A percentile compares a stretch with the other conserved stretches of the same genome.
These are phyloP conservation scores for Scyliorhinus canicula DNA, from an alignment of 2,797 vertebrate genomes.

Conservation along the genomic window DNA sequence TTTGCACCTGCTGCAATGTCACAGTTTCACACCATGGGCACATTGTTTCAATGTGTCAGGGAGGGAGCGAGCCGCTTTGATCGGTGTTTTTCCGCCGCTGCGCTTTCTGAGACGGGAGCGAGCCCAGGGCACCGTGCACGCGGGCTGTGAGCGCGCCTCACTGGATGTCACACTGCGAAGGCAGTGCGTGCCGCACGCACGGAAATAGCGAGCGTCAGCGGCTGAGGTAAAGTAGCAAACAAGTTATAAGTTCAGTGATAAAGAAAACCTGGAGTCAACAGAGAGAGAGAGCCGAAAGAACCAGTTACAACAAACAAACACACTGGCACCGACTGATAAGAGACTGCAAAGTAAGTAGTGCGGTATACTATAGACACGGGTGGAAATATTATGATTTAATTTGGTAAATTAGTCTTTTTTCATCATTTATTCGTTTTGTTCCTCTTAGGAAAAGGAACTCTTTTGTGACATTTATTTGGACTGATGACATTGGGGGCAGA, in stretches of 20 bases:
- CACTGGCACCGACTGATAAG: neutral
- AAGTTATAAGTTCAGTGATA: neutral
- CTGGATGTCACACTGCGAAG: neutral
- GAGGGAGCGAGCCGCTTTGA: neutral
- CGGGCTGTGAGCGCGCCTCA: neutral
- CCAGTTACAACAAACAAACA: too few relatives aligned
- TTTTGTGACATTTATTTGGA: neutral
- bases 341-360: conserved; percentile 1
- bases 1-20: neutral
- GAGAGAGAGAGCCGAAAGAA: neutral
- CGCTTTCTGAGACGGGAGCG: neutral
- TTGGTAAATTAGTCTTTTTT: neutral
- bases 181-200: neutral
- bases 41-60: neutral
- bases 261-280: neutral
- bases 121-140: neutral
- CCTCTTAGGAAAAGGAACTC: neutral
- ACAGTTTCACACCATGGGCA: too few relatives aligned
- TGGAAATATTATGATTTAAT: neutral
- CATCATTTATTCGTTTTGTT: neutral
- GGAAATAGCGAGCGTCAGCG: neutral
- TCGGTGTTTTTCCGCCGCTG: neutral
- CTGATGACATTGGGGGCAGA: neutral
- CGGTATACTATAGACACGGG: neutral
- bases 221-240: neutral